Percentiles rank a stretch among this genome's conserved stretches.
Conservation (phyloP, 2,888 invertebrate species). For the Cataglyphis livida region DNA sequence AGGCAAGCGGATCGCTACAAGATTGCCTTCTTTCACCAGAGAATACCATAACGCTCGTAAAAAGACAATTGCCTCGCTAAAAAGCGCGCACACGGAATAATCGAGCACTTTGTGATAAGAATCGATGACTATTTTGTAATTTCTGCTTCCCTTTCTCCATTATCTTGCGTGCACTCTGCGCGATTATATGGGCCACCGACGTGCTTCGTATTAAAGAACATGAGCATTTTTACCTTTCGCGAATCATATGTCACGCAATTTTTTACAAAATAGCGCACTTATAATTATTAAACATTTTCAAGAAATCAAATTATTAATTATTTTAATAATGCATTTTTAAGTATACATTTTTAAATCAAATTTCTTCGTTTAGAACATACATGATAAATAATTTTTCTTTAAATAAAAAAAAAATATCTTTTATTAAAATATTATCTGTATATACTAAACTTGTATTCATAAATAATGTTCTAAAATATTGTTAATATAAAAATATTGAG, state of each 20-base stretch:
- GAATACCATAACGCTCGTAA: constrained; percentile 8
- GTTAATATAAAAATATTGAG: background rate
- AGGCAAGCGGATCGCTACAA: background rate
- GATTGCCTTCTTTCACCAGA: constrained; percentile 17
- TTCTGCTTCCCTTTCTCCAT: constrained; percentile 20
- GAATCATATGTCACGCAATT: background rate
- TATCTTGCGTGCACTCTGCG: constrained; percentile 33
- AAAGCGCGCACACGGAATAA: background rate
- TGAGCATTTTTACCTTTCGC: background rate
- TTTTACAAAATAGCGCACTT: background rate
- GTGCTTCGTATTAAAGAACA: constrained; percentile 6
- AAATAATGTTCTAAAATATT: background rate
- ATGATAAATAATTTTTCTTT: background rate
- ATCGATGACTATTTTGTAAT: constrained; percentile 39
- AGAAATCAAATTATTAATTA: background rate
- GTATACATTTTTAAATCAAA: background rate
- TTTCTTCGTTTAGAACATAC: background rate
- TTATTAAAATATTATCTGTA: background rate
- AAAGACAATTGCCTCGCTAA: constrained; percentile 29
- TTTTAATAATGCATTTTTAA: background rate
- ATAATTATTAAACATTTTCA: constrained; percentile 17
- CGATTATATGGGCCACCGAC: background rate
- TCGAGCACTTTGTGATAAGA: constrained; percentile 31
- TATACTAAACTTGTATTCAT: background rate
- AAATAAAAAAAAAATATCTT: background rate